A percentile compares a stretch with the other conserved stretches of the same genome.
phyloP scores from a whole-genome alignment of 1,140 invertebrate species.

The Magallana ariakensis region DNA sequence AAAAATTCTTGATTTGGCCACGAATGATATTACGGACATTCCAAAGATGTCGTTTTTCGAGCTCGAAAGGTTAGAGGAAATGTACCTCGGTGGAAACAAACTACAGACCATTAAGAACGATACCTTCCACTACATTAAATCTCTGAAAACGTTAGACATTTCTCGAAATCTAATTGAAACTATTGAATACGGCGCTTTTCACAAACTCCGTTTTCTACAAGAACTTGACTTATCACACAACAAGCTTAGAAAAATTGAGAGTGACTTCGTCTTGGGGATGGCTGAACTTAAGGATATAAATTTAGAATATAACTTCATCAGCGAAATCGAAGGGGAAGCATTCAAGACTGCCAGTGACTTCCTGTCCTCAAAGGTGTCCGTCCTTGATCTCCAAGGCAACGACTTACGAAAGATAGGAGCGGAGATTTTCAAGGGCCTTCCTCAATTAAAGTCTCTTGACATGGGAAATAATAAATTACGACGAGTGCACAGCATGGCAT shows the following conservation, averaged over 20 bases:
- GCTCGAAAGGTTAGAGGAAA: slow-evolving; percentile 47
- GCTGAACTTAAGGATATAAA: slow-evolving; percentile 49
- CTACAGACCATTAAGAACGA: slow-evolving; percentile 44
- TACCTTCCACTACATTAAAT: slow-evolving; percentile 29
- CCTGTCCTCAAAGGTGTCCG: slow-evolving; percentile 32
- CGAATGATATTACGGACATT: slow-evolving; percentile 53
- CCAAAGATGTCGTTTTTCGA: slow-evolving; percentile 30
- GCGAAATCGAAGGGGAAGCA: slow-evolving; percentile 35
- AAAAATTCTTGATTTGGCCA: slow-evolving; percentile 53
- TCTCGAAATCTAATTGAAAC: slow-evolving; percentile 50
- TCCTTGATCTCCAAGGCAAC: slow-evolving; percentile 49
- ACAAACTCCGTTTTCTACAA: not conserved
- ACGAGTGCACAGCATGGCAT: slow-evolving; percentile 47
- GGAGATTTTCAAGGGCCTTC: slow-evolving; percentile 48
- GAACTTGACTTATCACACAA: slow-evolving; percentile 52
- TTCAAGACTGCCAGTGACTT: slow-evolving; percentile 41
- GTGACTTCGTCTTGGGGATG: slow-evolving; percentile 40
- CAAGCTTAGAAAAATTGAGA: slow-evolving; percentile 40
- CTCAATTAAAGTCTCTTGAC: slow-evolving; percentile 45
- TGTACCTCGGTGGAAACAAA: slow-evolving; percentile 51
- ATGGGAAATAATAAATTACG: slow-evolving; percentile 54
- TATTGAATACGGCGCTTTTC: slow-evolving; percentile 39
- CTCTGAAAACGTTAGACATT: slow-evolving; percentile 51
- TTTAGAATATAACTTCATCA: slow-evolving; percentile 56
- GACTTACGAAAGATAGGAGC: slow-evolving; percentile 48